phyloP scores from a whole-genome alignment of 2,797 vertebrate genomes.

The Girardinus metallicus region DNA sequence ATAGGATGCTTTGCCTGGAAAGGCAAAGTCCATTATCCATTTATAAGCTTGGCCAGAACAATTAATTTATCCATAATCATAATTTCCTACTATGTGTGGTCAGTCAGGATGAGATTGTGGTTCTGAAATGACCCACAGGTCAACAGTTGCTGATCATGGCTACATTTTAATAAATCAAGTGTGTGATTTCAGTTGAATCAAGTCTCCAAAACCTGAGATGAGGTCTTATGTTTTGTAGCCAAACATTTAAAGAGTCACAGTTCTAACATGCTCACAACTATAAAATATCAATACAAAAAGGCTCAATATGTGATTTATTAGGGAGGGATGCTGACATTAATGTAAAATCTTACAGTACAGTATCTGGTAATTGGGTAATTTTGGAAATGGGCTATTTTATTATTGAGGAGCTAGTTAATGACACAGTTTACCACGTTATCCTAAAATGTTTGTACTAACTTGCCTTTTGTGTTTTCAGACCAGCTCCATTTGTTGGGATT shows the following conservation, averaged over 20 bases:
- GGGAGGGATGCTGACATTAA: background rate
- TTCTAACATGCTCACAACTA: background rate
- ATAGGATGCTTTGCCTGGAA: background rate
- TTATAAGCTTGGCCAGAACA: background rate
- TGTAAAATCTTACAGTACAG: background rate
- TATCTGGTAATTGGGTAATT: background rate
- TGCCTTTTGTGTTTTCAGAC: background rate
- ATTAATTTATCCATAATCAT: background rate
- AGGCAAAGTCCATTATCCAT: background rate
- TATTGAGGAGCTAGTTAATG: background rate
- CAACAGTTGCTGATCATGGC: background rate
- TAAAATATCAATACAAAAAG: background rate
- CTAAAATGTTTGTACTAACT: constrained; percentile 7
- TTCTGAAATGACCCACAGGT: background rate
- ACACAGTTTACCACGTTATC: background rate
- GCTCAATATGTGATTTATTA: background rate
- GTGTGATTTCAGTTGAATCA: background rate
- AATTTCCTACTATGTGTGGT: background rate
- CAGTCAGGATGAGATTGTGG: background rate
- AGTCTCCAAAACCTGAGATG: background rate
- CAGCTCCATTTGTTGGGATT: too few species aligned
- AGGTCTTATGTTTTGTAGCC: background rate
- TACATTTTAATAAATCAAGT: background rate
- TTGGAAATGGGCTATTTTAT: too few species aligned
- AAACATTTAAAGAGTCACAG: background rate